Conservation (phyloP, 2,888 invertebrate genomes). For the Caenorhabditis sp. region DNA sequence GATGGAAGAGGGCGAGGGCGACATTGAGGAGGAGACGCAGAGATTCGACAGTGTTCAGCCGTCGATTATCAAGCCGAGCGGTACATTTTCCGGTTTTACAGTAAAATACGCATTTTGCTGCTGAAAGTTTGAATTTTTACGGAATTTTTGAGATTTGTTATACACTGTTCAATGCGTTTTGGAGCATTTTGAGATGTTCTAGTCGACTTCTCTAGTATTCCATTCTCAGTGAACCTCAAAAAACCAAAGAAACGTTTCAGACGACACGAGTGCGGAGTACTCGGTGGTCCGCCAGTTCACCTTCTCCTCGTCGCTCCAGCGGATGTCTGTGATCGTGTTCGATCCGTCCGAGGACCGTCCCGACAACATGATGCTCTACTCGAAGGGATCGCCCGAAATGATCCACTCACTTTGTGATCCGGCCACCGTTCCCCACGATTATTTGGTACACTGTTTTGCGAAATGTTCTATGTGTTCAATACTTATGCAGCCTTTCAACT, state of each 20-base stretch:
- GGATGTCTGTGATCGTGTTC: conserved; percentile 82
- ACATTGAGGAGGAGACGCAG: conserved; percentile 55
- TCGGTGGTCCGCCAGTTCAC: conserved; percentile 82
- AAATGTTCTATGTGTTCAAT: background rate
- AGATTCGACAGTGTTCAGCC: conserved; percentile 62
- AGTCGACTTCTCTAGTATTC: too few relatives aligned
- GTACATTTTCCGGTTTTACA: too few relatives aligned
- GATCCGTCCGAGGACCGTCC: conserved; percentile 53
- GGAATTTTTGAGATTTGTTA: too few relatives aligned
- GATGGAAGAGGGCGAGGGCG: conserved; percentile 78
- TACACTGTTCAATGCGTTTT: too few relatives aligned
- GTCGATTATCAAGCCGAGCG: conserved; percentile 57
- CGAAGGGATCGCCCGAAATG: conserved; percentile 80
- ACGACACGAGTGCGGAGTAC: too few relatives aligned
- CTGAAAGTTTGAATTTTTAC: too few relatives aligned
- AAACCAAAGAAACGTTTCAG: too few relatives aligned
- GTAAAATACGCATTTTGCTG: too few relatives aligned
- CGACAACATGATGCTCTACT: conserved; percentile 80
- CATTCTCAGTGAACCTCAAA: too few relatives aligned
- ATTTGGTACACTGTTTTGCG: conserved; percentile 64
- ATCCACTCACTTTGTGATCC: conserved; percentile 80
- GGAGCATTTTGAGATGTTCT: too few relatives aligned
- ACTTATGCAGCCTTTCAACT: too few relatives aligned
- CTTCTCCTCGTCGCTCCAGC: conserved; percentile 80
- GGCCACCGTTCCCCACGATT: conserved; percentile 82